Base-by-base conservation (phyloP, 2,113 vertebrate genomes). In the Etheostoma cragini region DNA sequence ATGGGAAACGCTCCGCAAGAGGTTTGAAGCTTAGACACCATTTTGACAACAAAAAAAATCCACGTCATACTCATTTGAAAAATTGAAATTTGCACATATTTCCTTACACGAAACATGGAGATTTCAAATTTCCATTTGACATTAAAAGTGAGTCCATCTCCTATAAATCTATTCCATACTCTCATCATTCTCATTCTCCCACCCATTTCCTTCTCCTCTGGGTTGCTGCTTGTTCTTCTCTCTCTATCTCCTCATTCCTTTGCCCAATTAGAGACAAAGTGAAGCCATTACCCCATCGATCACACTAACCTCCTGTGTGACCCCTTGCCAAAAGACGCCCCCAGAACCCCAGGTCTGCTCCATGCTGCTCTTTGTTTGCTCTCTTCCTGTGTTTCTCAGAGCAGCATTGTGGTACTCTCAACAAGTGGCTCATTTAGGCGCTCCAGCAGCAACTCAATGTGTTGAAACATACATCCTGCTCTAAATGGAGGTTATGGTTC, bases 351-450 rank as follows among this genome's bases (percentile, higher is more conserved):
- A 85, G 75, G 82, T 88, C 88, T 72, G 85, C 76, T 76, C 49
- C 77, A 63, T 61, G 76, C 76, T 77, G 64, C 22, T 83, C 85
- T 91, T 91, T 93, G 92, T 95, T 89, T 89, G 82, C 79, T 64
- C 76, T 66, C 89, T 93, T 94, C 92, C 94, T 92, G 92, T 79
- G 26, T 92, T 92, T 91, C 84, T 93, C 91, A 84, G 63, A n/a
- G 78, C 74, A 33, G 87, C 90, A 91, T 92, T 95, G 94, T 93
- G 81, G 76, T 72, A 75, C 76, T 70, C 90, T 94, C 91, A 93
- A 92, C 92, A 90, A 88, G 89, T 79, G 72, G 68, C 80, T 91
- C 88, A 86, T 92, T 90, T 88, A 91, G 79, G 33, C 15, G 14
- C 58, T 38, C 73, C 63, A 50, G 80, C 16, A 42, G 52, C 50